Evolutionary conservation across 2,797 vertebrate genomes (phyloP).

Genomic region (Ctenopoma multispine): DNA sequence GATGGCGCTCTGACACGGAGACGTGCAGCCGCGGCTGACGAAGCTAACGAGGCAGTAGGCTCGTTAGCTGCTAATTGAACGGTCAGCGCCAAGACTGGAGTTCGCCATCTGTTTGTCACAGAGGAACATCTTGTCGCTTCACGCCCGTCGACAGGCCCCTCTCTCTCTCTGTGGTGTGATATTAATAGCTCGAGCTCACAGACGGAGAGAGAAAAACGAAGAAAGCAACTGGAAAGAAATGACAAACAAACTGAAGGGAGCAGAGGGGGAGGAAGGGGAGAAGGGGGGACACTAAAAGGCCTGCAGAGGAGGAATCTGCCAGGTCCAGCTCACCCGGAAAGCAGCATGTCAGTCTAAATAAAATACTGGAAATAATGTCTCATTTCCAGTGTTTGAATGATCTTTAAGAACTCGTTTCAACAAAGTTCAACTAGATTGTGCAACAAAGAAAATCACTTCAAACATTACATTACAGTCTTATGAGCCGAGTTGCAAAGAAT

Average conservation of each 20-base stretch:
- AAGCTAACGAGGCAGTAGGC: constrained; percentile 80
- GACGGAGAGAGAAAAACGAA: constrained; percentile 44
- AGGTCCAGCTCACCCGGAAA: constrained; percentile 59
- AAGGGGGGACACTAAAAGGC: constrained; percentile 52
- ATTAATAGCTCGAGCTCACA: constrained; percentile 83
- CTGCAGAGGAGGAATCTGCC: constrained; percentile 54
- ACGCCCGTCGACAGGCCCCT: constrained; percentile 72
- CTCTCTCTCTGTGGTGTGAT: constrained; percentile 69
- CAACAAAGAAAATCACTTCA: too few species aligned
- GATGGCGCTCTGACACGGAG: constrained; percentile 49
- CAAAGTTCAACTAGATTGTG: too few species aligned
- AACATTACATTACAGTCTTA: too few species aligned
- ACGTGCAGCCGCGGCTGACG: constrained; percentile 58
- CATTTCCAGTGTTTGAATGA: constrained; percentile 21
- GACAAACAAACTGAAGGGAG: constrained; percentile 43
- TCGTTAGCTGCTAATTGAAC: constrained; percentile 86
- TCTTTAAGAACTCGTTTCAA: not conserved
- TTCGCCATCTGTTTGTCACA: constrained; percentile 87
- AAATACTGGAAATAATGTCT: constrained; percentile 20
- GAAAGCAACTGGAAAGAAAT: constrained; percentile 48
- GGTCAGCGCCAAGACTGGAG: constrained; percentile 84
- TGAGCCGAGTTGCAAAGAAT: not conserved
- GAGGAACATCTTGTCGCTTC: constrained; percentile 87
- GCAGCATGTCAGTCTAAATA: constrained; percentile 25
- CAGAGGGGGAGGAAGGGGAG: not conserved